Evolutionary conservation across 1,140 invertebrate genomes (phyloP).

Genomic region (Pseudobourletiella spinata): DNA sequence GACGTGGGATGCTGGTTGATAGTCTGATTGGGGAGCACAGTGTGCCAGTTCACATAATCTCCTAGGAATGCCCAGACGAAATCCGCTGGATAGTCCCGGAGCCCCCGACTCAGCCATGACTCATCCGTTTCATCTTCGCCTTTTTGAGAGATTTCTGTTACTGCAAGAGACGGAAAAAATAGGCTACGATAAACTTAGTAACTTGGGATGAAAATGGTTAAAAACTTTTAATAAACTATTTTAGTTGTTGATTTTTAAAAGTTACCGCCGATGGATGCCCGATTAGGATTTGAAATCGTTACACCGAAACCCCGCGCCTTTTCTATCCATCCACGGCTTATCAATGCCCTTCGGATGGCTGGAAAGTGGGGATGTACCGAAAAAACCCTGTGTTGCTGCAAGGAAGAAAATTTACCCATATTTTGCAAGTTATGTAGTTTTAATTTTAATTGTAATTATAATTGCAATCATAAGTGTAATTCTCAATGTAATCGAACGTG

Average conservation of each 20-base stretch:
- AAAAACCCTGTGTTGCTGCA: too few relatives aligned
- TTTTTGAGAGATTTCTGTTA: neutral
- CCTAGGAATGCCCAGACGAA: slow-evolving; percentile 80
- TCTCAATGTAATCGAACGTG: too few relatives aligned
- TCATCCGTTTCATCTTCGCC: slow-evolving; percentile 31
- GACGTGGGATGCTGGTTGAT: slow-evolving; percentile 70
- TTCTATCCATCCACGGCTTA: slow-evolving; percentile 39
- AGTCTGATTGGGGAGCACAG: slow-evolving; percentile 46
- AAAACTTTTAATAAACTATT: neutral
- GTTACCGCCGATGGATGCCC: neutral
- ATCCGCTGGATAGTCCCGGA: slow-evolving; percentile 53
- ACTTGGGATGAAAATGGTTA: neutral
- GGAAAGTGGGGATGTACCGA: too few relatives aligned
- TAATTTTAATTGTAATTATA: too few relatives aligned
- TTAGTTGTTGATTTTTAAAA: neutral
- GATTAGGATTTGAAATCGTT: neutral
- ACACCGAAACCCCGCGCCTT: neutral
- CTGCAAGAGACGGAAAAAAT: neutral
- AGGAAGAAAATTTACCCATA: too few relatives aligned
- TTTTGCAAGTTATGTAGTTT: too few relatives aligned
- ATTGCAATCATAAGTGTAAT: too few relatives aligned
- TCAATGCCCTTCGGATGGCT: slow-evolving; percentile 43
- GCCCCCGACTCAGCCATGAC: slow-evolving; percentile 40
- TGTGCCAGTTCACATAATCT: slow-evolving; percentile 63
- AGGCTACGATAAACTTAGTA: neutral